Evolutionary conservation across 2,113 vertebrate species (phyloP).

Genomic region (Phycodurus eques): DNA sequence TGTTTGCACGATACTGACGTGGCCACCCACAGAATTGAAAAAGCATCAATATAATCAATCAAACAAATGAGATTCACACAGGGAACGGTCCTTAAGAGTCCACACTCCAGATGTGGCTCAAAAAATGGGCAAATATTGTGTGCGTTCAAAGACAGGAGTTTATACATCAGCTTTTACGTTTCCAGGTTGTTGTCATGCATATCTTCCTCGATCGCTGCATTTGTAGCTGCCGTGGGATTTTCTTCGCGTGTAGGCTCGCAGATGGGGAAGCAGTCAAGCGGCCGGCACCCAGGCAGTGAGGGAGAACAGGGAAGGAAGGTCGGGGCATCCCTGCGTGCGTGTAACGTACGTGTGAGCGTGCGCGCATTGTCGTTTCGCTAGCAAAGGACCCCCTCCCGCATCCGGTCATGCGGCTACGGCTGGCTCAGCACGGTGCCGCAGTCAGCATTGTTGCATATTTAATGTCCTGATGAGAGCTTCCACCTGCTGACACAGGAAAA

Average conservation of each 20-base stretch:
- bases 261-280: background rate
- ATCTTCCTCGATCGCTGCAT: background rate
- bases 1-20: background rate
- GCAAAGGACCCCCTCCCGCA: slow-evolving; percentile 30
- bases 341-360: background rate
- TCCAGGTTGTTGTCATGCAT: background rate
- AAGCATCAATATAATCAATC: background rate
- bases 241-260: background rate
- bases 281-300: background rate
- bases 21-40: background rate
- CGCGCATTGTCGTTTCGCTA: slow-evolving; percentile 26
- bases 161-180: background rate
- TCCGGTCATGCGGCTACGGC: slow-evolving; percentile 74
- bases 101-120: too few relatives aligned
- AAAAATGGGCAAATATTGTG: too few relatives aligned
- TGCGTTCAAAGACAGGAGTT: background rate
- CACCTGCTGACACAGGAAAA: slow-evolving; percentile 99
- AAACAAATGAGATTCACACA: background rate
- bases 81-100: background rate
- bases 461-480: slow-evolving; percentile 95
- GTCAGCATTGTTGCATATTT: slow-evolving; percentile 99
- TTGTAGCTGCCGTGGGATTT: background rate
- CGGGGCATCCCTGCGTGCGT: background rate
- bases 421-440: slow-evolving; percentile 88
- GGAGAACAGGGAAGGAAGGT: slow-evolving; percentile 3